These are phyloP conservation scores for human (Homo sapiens) DNA, from an alignment of 2,113 vertebrate species.

Conservation along the genomic window GRCh38 chr4:107050501-107051000, in stretches of 20 bases:
- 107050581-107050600: not conserved
- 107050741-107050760: not conserved
- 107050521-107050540: not conserved
- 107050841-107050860: not conserved
- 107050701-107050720: slow-evolving; percentile 36
- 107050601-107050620: not conserved
- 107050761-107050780: not conserved
- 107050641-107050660: not conserved
- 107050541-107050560: not conserved
- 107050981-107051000: not conserved
- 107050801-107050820: fast-evolving
- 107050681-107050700: not conserved
- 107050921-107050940: not conserved
- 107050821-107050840: not conserved
- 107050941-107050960: not conserved
- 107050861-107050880: not conserved
- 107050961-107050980: not conserved
- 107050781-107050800: not conserved
- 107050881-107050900: not conserved
- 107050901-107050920: not conserved
- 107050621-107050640: not conserved
- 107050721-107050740: slow-evolving; percentile 69
- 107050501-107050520: not conserved
- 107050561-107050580: not conserved
- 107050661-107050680: not conserved